Conservation (phyloP, 2,888 invertebrate genomes). For the Andrena haemorrhoa region DNA sequence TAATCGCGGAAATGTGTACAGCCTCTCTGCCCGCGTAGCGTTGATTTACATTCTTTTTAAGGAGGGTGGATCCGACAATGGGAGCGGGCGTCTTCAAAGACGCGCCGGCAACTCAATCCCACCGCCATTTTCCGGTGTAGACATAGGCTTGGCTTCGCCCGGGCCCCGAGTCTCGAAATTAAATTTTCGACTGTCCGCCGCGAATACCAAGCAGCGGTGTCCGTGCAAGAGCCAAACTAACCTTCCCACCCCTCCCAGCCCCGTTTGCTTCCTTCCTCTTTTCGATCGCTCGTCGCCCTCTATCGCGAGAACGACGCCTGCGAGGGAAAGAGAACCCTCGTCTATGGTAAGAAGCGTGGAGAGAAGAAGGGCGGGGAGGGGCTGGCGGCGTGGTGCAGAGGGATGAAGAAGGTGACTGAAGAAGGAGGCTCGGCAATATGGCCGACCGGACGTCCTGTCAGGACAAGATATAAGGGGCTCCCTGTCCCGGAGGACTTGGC, state of each 20-base stretch:
- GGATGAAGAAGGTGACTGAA: slow-evolving; percentile 25
- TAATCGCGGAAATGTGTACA: slow-evolving; percentile 24
- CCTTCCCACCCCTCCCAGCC: slow-evolving; percentile 32
- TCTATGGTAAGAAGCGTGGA: slow-evolving; percentile 41
- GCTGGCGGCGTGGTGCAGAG: background rate
- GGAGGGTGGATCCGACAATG: slow-evolving; percentile 39
- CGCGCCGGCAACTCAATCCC: slow-evolving; percentile 24
- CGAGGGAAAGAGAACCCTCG: slow-evolving; percentile 35
- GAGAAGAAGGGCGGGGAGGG: background rate
- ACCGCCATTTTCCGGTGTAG: slow-evolving; percentile 49
- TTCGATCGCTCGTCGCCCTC: slow-evolving; percentile 39
- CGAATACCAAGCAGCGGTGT: slow-evolving; percentile 77
- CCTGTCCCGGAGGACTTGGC: slow-evolving; percentile 65
- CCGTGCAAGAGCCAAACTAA: slow-evolving; percentile 69
- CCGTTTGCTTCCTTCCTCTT: slow-evolving; percentile 3
- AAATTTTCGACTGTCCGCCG: slow-evolving; percentile 77
- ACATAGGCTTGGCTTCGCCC: slow-evolving; percentile 51
- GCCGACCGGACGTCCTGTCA: slow-evolving; percentile 70
- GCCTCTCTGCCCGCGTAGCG: background rate
- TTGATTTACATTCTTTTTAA: slow-evolving; percentile 59
- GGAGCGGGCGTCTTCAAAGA: slow-evolving; percentile 47
- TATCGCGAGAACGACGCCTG: slow-evolving; percentile 20
- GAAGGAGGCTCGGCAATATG: slow-evolving; percentile 65
- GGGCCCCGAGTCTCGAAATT: slow-evolving; percentile 78
- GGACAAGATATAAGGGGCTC: slow-evolving; percentile 73